Evolutionary conservation across 2,113 vertebrate genomes (phyloP).

Genomic region (Callocephalon fimbriatum): DNA sequence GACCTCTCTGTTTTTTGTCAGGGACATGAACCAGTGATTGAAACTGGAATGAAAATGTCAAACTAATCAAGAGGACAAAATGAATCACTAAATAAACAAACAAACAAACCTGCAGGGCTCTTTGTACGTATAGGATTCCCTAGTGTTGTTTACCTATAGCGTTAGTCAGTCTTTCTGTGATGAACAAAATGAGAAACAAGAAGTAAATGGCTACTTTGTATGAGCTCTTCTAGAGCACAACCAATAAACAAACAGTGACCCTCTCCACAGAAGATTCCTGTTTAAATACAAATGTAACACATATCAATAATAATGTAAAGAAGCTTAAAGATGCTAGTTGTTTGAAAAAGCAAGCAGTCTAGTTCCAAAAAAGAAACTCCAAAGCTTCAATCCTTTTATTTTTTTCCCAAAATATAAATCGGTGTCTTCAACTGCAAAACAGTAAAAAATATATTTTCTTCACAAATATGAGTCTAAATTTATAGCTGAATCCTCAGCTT

Average conservation of each 20-base stretch:
- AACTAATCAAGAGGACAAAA: neutral
- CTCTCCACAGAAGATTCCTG: neutral
- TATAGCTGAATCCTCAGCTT: neutral
- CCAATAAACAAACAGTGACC: neutral
- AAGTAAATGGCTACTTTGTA: neutral
- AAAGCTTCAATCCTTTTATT: neutral
- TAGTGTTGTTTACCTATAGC: neutral
- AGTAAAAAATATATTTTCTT: neutral
- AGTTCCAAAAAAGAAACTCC: neutral
- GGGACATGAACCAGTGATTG: neutral
- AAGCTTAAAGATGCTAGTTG: neutral
- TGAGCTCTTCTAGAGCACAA: neutral
- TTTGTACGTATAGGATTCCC: neutral
- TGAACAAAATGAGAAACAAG: neutral
- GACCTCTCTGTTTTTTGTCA: neutral
- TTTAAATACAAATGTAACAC: neutral
- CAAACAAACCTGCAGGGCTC: neutral
- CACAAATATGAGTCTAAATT: neutral
- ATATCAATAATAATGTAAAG: neutral
- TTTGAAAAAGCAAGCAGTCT: neutral
- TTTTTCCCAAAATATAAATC: neutral
- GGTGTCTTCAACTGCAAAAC: neutral
- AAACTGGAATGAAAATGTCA: neutral
- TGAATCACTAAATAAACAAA: neutral
- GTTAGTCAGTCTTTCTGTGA: neutral